These are phyloP conservation scores for Agrilus biguttatus DNA, from an alignment of 2,888 invertebrate genomes.

Conservation along the genomic window DNA sequence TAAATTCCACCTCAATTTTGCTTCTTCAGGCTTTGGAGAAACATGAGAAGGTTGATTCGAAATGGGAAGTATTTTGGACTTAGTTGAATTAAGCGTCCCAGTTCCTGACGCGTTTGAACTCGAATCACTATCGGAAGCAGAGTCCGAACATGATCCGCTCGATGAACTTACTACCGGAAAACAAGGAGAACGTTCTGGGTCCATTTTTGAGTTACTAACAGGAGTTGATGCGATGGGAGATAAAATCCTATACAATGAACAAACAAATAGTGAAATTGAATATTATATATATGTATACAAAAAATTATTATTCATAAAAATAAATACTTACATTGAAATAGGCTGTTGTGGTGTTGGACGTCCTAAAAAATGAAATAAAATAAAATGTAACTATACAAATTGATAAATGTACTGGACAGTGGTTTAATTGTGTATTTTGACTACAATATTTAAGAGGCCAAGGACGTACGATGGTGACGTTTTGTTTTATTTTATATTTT, in stretches of 20 bases:
- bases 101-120: constrained; percentile 40
- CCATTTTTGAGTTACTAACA: constrained; percentile 21
- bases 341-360: not conserved
- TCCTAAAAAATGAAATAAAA: too few relatives aligned
- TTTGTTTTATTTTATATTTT: too few relatives aligned
- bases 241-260: constrained; percentile 31
- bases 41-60: constrained; percentile 17
- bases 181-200: constrained; percentile 18
- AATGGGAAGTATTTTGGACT: constrained; percentile 16
- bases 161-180: constrained; percentile 45
- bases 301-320: constrained; percentile 2
- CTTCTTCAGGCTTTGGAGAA: constrained; percentile 32
- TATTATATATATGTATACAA: not conserved
- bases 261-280: not conserved
- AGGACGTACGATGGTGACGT: too few relatives aligned
- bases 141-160: constrained; percentile 47
- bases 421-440: too few relatives aligned
- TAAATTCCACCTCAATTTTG: constrained; percentile 30
- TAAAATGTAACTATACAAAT: too few relatives aligned
- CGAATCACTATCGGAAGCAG: constrained; percentile 40
- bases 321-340: not conserved
- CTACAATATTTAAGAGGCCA: too few relatives aligned
- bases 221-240: constrained; percentile 39
- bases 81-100: constrained; percentile 17
- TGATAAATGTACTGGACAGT: too few relatives aligned